Evolutionary conservation across 2,888 invertebrate genomes (phyloP).

Genomic region (Microchrysa polita): DNA sequence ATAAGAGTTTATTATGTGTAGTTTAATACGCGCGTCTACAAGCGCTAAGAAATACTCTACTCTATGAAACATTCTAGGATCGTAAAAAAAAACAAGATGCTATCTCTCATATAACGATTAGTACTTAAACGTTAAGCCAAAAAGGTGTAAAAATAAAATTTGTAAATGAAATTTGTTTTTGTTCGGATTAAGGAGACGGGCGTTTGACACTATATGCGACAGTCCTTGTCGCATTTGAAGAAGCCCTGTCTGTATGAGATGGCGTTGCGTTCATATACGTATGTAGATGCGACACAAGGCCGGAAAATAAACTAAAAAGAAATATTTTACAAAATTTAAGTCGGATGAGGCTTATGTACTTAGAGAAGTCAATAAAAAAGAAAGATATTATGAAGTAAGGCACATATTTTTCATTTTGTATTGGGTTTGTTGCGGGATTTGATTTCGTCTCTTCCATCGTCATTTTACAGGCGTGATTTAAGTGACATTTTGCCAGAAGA

Average conservation of each 20-base stretch:
- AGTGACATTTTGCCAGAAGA: neutral
- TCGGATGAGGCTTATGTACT: constrained; percentile 24
- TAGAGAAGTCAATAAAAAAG: constrained; percentile 34
- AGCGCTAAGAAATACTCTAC: too few species aligned
- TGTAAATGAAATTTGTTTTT: constrained; percentile 45
- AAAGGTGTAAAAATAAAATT: constrained; percentile 49
- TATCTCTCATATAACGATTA: constrained; percentile 25
- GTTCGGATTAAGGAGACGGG: constrained; percentile 34
- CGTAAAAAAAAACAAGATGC: constrained; percentile 36
- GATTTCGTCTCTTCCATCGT: constrained; percentile 21
- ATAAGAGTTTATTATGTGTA: neutral
- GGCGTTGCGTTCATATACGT: too few species aligned
- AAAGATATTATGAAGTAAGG: constrained; percentile 33
- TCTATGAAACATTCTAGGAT: constrained; percentile 11
- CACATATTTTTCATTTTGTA: constrained; percentile 20
- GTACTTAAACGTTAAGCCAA: constrained; percentile 44
- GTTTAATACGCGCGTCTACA: neutral
- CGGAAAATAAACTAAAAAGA: neutral
- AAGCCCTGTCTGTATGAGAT: too few species aligned
- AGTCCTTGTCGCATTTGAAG: neutral
- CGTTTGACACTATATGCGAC: neutral
- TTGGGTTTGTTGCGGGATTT: neutral
- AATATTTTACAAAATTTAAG: constrained; percentile 11
- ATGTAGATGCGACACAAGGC: neutral
- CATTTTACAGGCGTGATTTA: constrained; percentile 44